Conservation (phyloP, 2,888 invertebrate genomes). For the Galerucella calmariensis region DNA sequence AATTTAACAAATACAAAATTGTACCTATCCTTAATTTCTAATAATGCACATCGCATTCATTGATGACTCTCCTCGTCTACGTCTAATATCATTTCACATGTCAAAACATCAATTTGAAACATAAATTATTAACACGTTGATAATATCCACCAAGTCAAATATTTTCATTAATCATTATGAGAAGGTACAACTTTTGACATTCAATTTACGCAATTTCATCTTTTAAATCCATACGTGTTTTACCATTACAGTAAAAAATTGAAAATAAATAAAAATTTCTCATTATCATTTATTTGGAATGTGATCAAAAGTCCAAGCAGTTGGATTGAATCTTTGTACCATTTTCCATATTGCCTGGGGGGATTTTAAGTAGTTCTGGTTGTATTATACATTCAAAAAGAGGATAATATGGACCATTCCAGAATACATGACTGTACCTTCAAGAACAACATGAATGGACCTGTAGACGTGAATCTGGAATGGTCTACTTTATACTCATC, state of each 20-base stretch:
- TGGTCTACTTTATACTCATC: too few species aligned
- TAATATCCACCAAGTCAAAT: conserved; percentile 1
- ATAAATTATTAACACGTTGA: background rate
- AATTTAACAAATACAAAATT: background rate
- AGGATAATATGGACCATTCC: too few species aligned
- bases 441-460: too few species aligned
- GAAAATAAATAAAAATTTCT: too few species aligned
- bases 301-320: too few species aligned
- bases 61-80: background rate
- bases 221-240: background rate
- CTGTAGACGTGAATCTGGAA: too few species aligned
- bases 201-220: conserved; percentile 9
- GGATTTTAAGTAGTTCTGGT: too few species aligned
- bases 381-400: too few species aligned
- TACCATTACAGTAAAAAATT: background rate
- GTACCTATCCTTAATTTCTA: background rate
- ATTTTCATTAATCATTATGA: conserved; percentile 8
- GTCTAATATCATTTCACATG: conserved; percentile 10
- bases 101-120: conserved; percentile 6
- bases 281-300: too few species aligned
- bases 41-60: conserved; percentile 1
- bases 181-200: background rate
- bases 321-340: too few species aligned
- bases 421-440: too few species aligned
- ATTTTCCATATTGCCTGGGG: too few species aligned